Percentiles rank a stretch among this genome's conserved stretches.
Conservation (phyloP, 2,888 invertebrate species). For the Ophion slaviceki region DNA sequence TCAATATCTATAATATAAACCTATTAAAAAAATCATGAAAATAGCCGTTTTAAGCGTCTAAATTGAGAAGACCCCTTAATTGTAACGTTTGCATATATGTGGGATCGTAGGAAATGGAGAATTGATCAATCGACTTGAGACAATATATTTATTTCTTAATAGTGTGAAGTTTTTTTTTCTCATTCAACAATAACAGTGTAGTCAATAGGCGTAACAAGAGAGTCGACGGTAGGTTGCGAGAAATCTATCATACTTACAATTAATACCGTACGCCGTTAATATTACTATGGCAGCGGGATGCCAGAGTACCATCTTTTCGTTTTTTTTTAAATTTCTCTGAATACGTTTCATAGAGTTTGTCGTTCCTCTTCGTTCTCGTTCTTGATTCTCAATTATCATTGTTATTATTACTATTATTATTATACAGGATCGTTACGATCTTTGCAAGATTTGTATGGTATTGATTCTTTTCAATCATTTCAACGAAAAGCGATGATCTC, state of each 20-base stretch:
- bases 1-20: too few species aligned
- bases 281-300: slow-evolving; percentile 65
- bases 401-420: background rate
- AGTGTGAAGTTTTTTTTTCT: slow-evolving; percentile 79
- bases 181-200: slow-evolving; percentile 83
- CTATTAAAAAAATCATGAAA: too few species aligned
- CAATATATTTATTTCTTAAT: slow-evolving; percentile 83
- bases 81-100: background rate
- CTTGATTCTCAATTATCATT: slow-evolving; percentile 20
- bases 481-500: slow-evolving; percentile 26
- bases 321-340: slow-evolving; percentile 23
- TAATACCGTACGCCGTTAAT: slow-evolving; percentile 77
- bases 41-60: too few species aligned
- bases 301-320: slow-evolving; percentile 55
- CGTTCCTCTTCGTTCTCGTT: slow-evolving; percentile 34
- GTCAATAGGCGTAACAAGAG: slow-evolving; percentile 83
- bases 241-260: slow-evolving; percentile 79
- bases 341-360: slow-evolving; percentile 22
- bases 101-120: background rate
- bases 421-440: slow-evolving; percentile 4
- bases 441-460: slow-evolving; percentile 20
- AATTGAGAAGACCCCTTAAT: too few species aligned
- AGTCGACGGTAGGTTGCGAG: slow-evolving; percentile 82
- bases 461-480: slow-evolving; percentile 15
- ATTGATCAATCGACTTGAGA: slow-evolving; percentile 75